Percentiles rank a stretch among this genome's conserved stretches.
These are phyloP conservation scores for Holotrichia oblita DNA, from an alignment of 1,140 invertebrate species.

Conservation along the genomic window DNA sequence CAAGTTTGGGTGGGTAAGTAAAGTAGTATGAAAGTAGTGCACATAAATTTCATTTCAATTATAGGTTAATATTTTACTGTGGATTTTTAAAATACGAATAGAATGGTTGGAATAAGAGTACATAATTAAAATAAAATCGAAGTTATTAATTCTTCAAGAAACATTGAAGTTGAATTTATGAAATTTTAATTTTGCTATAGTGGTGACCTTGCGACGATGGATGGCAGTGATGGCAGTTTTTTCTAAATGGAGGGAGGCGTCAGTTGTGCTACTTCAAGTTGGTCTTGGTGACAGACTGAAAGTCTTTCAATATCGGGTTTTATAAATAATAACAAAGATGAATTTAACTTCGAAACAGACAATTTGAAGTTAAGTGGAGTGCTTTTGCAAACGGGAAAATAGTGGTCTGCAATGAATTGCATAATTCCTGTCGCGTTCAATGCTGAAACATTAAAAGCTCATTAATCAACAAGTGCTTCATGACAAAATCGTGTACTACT, in stretches of 20 bases:
- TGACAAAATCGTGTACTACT: slow-evolving; percentile 29
- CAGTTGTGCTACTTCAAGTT: slow-evolving; percentile 26
- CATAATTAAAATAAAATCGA: too few relatives aligned
- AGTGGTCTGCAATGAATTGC: background rate
- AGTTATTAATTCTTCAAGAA: too few relatives aligned
- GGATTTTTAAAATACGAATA: too few relatives aligned
- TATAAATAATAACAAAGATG: slow-evolving; percentile 36
- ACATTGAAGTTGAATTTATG: background rate
- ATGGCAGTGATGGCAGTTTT: slow-evolving; percentile 38
- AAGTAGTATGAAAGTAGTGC: too few relatives aligned
- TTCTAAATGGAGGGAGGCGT: slow-evolving; percentile 40
- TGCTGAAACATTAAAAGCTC: slow-evolving; percentile 38
- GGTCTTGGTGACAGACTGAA: slow-evolving; percentile 34
- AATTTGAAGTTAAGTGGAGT: background rate
- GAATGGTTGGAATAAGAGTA: too few relatives aligned
- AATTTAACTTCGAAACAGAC: slow-evolving; percentile 29
- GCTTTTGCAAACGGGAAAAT: background rate
- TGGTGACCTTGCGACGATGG: slow-evolving; percentile 36
- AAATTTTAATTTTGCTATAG: slow-evolving; percentile 32
- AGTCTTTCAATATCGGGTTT: slow-evolving; percentile 24
- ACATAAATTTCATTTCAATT: too few relatives aligned
- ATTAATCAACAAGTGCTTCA: slow-evolving; percentile 43
- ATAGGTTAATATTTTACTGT: too few relatives aligned
- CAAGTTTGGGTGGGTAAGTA: too few relatives aligned
- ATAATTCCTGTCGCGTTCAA: background rate